These are phyloP conservation scores for Byasa hedistus DNA, from an alignment of 2,888 invertebrate species.

Conservation along the genomic window DNA sequence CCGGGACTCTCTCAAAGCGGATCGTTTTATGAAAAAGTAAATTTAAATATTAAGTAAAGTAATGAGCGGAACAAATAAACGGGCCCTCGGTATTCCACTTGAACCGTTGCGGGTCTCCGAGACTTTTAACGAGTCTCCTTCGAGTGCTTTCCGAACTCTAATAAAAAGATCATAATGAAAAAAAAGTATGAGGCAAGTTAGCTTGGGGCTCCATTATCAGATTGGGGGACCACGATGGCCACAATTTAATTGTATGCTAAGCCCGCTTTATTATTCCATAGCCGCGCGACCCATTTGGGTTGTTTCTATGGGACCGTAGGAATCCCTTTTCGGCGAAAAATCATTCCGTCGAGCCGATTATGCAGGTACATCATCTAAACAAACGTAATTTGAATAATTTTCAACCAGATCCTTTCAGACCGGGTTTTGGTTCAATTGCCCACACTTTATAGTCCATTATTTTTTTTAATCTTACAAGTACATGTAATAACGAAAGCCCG, in stretches of 20 bases:
- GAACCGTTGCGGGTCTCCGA: slow-evolving; percentile 58
- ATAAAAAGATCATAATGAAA: slow-evolving; percentile 66
- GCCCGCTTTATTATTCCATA: slow-evolving; percentile 63
- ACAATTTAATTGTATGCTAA: slow-evolving; percentile 60
- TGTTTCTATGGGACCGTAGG: slow-evolving; percentile 31
- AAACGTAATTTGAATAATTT: slow-evolving; percentile 48
- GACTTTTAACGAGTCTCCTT: slow-evolving; percentile 69
- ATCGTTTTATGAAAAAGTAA: slow-evolving; percentile 43
- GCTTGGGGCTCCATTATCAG: slow-evolving; percentile 38
- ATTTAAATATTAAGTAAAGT: slow-evolving; percentile 60
- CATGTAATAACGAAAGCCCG: neutral
- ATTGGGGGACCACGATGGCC: slow-evolving; percentile 41
- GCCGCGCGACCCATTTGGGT: slow-evolving; percentile 49
- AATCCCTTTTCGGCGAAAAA: slow-evolving; percentile 43
- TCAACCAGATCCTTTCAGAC: slow-evolving; percentile 6
- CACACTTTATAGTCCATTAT: neutral
- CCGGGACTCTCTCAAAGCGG: slow-evolving; percentile 44
- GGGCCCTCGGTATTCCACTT: slow-evolving; percentile 56
- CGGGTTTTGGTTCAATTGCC: neutral
- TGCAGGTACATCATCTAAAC: slow-evolving; percentile 34
- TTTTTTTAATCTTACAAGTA: neutral
- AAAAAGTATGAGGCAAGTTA: slow-evolving; percentile 57
- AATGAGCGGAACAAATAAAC: slow-evolving; percentile 67
- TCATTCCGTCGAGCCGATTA: slow-evolving; percentile 37
- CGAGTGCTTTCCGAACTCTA: slow-evolving; percentile 66